phyloP scores from a whole-genome alignment of 2,113 vertebrate genomes.

The Gadus macrocephalus region DNA sequence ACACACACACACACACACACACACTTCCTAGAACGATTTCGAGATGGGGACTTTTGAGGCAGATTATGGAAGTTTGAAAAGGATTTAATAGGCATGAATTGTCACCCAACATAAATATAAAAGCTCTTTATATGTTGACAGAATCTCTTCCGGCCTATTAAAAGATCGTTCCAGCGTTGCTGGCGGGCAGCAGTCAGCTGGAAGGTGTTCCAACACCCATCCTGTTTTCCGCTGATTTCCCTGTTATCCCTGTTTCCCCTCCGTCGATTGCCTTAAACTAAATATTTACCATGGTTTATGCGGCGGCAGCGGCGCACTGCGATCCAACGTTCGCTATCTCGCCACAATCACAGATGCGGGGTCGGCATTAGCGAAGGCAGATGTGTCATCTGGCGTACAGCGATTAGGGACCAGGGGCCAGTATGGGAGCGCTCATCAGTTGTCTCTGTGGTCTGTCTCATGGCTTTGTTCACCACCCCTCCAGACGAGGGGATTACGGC shows the following conservation, averaged over 20 bases:
- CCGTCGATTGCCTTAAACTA: constrained; percentile 51
- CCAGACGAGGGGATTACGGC: background rate
- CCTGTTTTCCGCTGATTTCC: constrained; percentile 48
- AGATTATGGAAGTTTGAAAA: background rate
- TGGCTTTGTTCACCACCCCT: background rate
- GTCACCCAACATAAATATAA: constrained; percentile 27
- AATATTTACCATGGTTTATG: constrained; percentile 50
- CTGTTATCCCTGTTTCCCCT: constrained; percentile 42
- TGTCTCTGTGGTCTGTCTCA: constrained; percentile 1
- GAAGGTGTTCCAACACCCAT: background rate
- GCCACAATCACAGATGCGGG: constrained; percentile 26
- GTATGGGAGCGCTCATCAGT: constrained; percentile 1
- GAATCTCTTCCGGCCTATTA: constrained; percentile 5
- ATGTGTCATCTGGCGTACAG: constrained; percentile 48
- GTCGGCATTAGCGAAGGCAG: constrained; percentile 37
- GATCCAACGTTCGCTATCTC: constrained; percentile 21
- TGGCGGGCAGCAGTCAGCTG: constrained; percentile 4
- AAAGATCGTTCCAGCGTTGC: constrained; percentile 25
- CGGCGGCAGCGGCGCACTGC: constrained; percentile 19
- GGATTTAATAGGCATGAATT: constrained; percentile 9
- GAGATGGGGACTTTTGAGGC: constrained; percentile 8
- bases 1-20: too few species aligned
- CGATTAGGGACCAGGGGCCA: constrained; percentile 26
- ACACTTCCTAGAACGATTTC: background rate
- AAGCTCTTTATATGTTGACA: constrained; percentile 17